These are phyloP conservation scores for Tipula helvola DNA, from an alignment of 2,888 invertebrate genomes.

Conservation along the genomic window DNA sequence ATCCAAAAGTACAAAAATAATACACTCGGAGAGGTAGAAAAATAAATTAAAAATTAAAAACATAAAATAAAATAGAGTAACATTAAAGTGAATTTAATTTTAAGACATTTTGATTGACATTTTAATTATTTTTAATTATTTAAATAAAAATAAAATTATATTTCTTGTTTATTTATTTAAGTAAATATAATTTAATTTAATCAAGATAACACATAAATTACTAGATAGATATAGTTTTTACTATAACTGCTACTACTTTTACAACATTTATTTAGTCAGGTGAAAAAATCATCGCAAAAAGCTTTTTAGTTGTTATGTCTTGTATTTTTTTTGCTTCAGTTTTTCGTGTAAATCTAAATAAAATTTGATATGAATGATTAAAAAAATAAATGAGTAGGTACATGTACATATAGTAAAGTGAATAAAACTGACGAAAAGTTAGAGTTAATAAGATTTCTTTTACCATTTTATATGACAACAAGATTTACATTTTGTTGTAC, in stretches of 20 bases:
- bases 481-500: neutral
- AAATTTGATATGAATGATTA: neutral
- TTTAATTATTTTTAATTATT: slow-evolving; percentile 4
- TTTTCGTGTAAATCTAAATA: neutral
- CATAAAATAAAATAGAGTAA: neutral
- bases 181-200: neutral
- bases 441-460: neutral
- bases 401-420: neutral
- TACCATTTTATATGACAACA: neutral
- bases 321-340: neutral
- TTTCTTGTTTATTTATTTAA: neutral
- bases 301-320: neutral
- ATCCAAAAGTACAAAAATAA: neutral
- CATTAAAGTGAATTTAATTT: neutral
- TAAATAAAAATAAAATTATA: neutral
- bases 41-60: neutral
- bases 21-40: neutral
- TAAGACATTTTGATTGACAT: slow-evolving; percentile 4
- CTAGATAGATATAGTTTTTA: neutral
- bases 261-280: neutral
- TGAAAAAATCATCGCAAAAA: neutral
- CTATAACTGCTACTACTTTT: neutral
- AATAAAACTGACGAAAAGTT: neutral
- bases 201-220: neutral
- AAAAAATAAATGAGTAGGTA: neutral